phyloP scores from a whole-genome alignment of 2,888 invertebrate species.

The Drosophila fungiperda region DNA sequence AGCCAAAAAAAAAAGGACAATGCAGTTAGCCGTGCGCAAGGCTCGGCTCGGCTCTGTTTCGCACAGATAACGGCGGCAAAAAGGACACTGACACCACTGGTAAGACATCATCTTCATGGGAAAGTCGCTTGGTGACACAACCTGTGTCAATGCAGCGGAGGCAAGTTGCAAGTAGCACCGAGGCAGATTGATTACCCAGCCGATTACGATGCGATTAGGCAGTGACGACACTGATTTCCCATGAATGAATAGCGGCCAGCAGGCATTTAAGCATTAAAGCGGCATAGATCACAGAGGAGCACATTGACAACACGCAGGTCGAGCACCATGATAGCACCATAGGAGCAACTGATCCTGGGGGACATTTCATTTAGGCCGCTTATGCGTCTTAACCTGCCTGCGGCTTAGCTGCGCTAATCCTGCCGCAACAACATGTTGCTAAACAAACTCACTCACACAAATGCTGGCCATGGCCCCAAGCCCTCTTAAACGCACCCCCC shows the following conservation, averaged over 20 bases:
- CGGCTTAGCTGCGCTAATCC: slow-evolving; percentile 67
- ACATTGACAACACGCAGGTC: background rate
- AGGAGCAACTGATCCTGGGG: slow-evolving; percentile 10
- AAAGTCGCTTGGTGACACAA: slow-evolving; percentile 53
- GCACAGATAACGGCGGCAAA: slow-evolving; percentile 81
- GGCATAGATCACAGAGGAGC: background rate
- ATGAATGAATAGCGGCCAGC: slow-evolving; percentile 56
- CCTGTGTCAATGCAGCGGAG: slow-evolving; percentile 75
- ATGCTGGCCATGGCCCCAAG: background rate
- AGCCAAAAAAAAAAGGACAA: slow-evolving; percentile 73
- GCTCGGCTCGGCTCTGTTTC: slow-evolving; percentile 72
- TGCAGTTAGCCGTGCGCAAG: slow-evolving; percentile 83
- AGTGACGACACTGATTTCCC: slow-evolving; percentile 52
- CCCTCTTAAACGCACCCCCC: background rate
- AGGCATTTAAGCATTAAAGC: slow-evolving; percentile 1
- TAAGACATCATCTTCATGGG: slow-evolving; percentile 46
- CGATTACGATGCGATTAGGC: slow-evolving; percentile 67
- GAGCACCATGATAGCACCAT: background rate
- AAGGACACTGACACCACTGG: slow-evolving; percentile 67
- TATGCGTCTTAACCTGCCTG: slow-evolving; percentile 47
- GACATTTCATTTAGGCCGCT: slow-evolving; percentile 52
- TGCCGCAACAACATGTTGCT: slow-evolving; percentile 65
- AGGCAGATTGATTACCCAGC: slow-evolving; percentile 71
- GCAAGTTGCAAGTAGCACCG: slow-evolving; percentile 67
- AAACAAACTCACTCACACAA: slow-evolving; percentile 27